A percentile compares a stretch with the other conserved stretches of the same genome.
phyloP scores from a whole-genome alignment of 2,113 vertebrate genomes.

The Sialia sialis region DNA sequence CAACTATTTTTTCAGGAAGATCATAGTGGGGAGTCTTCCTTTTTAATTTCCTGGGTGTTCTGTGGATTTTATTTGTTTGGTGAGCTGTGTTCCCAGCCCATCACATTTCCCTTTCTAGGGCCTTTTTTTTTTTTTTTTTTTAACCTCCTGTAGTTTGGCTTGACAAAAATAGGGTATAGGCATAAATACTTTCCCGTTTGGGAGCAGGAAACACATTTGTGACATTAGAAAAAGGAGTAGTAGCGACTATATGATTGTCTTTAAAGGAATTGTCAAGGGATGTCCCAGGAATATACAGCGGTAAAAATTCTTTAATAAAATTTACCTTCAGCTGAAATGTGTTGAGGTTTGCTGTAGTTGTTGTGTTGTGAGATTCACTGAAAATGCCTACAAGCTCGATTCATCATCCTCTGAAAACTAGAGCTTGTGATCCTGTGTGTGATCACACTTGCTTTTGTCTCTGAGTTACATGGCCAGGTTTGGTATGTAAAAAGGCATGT shows the following conservation, averaged over 20 bases:
- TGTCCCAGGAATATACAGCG: background rate
- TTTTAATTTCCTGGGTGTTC: background rate
- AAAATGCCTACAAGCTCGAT: background rate
- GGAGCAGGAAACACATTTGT: background rate
- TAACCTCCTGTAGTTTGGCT: background rate
- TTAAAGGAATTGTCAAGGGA: background rate
- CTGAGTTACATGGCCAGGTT: background rate
- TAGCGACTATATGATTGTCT: background rate
- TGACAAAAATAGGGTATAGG: background rate
- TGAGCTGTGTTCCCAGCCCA: background rate
- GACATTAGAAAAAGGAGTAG: background rate
- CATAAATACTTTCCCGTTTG: background rate
- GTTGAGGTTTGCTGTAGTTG: background rate
- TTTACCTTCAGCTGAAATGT: background rate
- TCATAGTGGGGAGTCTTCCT: background rate
- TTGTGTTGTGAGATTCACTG: background rate
- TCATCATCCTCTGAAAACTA: background rate
- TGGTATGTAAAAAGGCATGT: background rate
- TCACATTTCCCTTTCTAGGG: background rate
- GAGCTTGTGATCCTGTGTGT: background rate
- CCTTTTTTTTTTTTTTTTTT: background rate
- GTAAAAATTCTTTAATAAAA: background rate
- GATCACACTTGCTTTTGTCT: background rate
- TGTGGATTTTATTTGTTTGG: conserved; percentile 3
- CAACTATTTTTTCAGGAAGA: background rate